Base-by-base conservation (phyloP, 1,140 invertebrate genomes). In the Ips typographus region DNA sequence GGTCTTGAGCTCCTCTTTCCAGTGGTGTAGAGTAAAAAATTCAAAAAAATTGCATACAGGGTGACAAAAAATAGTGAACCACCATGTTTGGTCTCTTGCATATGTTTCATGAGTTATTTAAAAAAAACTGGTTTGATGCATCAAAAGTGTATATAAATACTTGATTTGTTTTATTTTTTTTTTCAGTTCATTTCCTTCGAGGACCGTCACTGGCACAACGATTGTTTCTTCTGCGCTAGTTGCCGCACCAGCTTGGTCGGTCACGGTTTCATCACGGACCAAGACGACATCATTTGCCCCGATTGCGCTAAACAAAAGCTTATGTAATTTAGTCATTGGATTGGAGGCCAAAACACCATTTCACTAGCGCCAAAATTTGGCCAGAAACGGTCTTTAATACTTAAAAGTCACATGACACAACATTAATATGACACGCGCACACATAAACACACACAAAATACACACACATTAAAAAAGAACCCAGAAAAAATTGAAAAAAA, bases 191-290 rank as follows among this genome's bases (percentile, higher is more conserved):
- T 71, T 82, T 71, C 73, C 43, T 74, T 74, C 68, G 73, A 74
- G 58, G 71, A 74, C 84, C 91, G 97, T 71, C 96, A 99, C 83
- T 99, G 98, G 98, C 98, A 99, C 85, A 98, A 98, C 83, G 95
- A 98, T 82, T 99, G 98, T 85, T 99, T 99, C 87, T 93, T 95
- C 80, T 99, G 98, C 84, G 94, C 94, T 76, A 90, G 90, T 73
- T 99, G 98, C 87, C 92, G 94, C 78, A 90, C 91, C 55, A 96
- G 94, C 52, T 87, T 99, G 75, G 97, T 99, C 38, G 97, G 97
- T 68, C 93, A 95, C 79, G 98, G 98, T 70, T 99, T 99, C 85
- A 98, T 99, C 83, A 98, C 96, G 76, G 97, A 99, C 80, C 93
- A 86, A 3, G 91, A 92, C 69, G 95, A 99, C 81, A 98, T 99